Percentiles rank a stretch among this genome's conserved stretches.
These are phyloP conservation scores for human (Homo sapiens) DNA, from an alignment of 2,113 vertebrate genomes.

Conservation along the genomic window DNA sequence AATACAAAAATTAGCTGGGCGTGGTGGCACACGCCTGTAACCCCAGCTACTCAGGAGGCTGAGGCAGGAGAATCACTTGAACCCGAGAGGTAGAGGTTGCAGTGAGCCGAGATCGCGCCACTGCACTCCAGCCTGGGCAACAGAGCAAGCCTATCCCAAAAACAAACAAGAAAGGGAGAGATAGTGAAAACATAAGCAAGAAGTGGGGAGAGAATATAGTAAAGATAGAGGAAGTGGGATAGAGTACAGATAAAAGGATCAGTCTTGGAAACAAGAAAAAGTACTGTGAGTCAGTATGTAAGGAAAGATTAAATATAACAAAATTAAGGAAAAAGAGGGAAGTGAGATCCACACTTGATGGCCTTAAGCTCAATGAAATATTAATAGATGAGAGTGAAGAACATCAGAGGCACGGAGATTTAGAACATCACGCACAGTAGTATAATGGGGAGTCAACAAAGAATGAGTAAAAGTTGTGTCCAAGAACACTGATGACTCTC, in stretches of 20 bases:
- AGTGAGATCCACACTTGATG: not conserved
- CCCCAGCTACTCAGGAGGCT: too few species aligned
- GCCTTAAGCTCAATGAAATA: not conserved
- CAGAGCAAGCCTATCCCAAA: not conserved
- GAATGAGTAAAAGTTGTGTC: not conserved
- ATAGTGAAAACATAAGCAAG: not conserved
- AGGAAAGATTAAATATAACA: not conserved
- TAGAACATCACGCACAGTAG: not conserved
- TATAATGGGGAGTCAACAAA: not conserved
- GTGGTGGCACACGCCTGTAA: too few species aligned
- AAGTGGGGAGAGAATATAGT: not conserved
- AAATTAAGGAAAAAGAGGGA: not conserved
- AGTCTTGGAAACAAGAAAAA: not conserved
- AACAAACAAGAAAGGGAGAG: not conserved
- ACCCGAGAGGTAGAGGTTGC: not conserved
- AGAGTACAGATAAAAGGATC: not conserved
- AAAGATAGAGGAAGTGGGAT: not conserved
- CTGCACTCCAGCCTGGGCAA: not conserved
- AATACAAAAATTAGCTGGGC: too few species aligned
- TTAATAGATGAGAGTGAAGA: not conserved
- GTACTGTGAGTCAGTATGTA: not conserved
- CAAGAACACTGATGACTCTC: not conserved
- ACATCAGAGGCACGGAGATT: not conserved
- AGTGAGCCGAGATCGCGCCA: not conserved
- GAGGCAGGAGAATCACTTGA: too few species aligned